Evolutionary conservation across 2,113 vertebrate genomes (phyloP).

Genomic region (Mesocricetus auratus): DNA sequence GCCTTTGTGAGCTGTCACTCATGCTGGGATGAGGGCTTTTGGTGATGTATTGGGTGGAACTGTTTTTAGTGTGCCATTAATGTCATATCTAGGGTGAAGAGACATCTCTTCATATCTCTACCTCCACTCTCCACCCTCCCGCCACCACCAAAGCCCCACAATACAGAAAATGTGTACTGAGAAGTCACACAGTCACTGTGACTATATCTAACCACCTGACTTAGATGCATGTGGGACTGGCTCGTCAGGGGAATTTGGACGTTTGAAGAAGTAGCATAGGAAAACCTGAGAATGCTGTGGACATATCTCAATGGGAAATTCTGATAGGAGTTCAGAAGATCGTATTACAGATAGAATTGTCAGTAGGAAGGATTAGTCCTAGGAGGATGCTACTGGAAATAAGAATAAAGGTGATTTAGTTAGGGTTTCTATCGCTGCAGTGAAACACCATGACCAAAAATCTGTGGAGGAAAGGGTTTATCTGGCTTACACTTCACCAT

Average conservation of each 20-base stretch:
- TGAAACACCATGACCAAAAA: background rate
- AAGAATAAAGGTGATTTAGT: background rate
- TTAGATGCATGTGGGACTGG: background rate
- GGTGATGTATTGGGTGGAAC: background rate
- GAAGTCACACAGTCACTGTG: background rate
- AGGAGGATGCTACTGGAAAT: background rate
- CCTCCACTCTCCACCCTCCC: background rate
- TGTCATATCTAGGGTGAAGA: background rate
- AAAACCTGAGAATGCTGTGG: background rate
- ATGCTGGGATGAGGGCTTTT: background rate
- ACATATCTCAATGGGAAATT: background rate
- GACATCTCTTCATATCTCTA: background rate
- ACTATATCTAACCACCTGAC: background rate
- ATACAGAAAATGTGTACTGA: background rate
- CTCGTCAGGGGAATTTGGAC: background rate
- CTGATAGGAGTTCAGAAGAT: background rate
- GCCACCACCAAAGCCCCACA: background rate
- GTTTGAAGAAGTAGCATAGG: background rate
- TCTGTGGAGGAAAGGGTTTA: background rate
- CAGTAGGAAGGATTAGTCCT: background rate
- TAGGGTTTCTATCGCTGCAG: background rate
- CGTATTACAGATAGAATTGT: background rate
- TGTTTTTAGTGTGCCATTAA: background rate
- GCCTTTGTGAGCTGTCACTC: background rate
- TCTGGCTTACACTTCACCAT: background rate